Evolutionary conservation across 2,113 vertebrate species (phyloP), one percentile per base, ranked within the genome.

Genomic region (Etheostoma spectabile): DNA sequence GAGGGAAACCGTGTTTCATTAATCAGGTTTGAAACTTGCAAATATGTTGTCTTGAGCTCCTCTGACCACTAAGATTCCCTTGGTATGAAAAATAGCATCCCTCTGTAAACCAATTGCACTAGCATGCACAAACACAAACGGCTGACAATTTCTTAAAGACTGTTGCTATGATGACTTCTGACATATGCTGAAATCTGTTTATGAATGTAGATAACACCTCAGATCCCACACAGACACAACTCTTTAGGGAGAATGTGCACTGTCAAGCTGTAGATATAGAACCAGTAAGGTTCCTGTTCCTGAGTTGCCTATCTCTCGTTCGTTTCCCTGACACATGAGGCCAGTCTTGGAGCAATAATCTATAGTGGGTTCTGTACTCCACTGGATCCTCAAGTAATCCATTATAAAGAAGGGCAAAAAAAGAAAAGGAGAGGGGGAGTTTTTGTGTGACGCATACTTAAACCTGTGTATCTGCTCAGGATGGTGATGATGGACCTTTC

Each of bases 261-360:
- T n/a, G 38, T 72, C 38, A 42, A 61, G 61, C 53, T 65, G 27
- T 12, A 76, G 42, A 55, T 35, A 15, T 15, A 78, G 24, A 24
- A 73, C 56, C 52, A 73, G 21, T 48, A 80, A 57, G 57, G 55
- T 69, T 46, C 27, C 65, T 83, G 21, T 77, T 87, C 80, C 78
- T 80, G 75, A 82, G 82, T 48, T 60, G 22, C 10, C 57, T 53
- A 53, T 56, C 4, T 49, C 55, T 80, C 60, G 57, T 22, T 18
- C 30, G 18, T 61, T 53, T 46, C n/a, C 57, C 30, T 70, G 42
- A 69, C 74, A 74, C 21, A 62, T 24, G 59, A 76, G 61, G 30
- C 45, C 68, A 78, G 45, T 48, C 33, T 51, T 35, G 52, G 45
- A 83, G 56, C 24, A 30, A 48, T 66, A n/a, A 75, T 86, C n/a